These are phyloP conservation scores for Calephelis virginiensis DNA, from an alignment of 1,140 invertebrate species.

Conservation along the genomic window DNA sequence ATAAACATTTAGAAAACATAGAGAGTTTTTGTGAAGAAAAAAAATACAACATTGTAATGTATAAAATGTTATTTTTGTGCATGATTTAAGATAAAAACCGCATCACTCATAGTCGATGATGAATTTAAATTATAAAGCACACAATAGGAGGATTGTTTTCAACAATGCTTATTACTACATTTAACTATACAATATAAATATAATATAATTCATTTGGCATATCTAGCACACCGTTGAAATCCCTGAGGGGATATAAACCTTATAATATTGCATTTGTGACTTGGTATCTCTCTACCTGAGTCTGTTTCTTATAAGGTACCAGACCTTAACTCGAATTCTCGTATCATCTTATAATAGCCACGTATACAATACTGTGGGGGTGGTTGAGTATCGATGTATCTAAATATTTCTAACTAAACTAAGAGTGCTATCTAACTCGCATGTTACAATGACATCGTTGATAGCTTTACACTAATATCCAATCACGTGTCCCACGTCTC, in stretches of 20 bases:
- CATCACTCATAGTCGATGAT: constrained; percentile 1
- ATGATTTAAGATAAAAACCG: background rate
- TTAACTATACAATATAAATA: constrained; percentile 54
- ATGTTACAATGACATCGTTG: too few species aligned
- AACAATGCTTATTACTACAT: constrained; percentile 25
- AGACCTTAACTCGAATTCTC: background rate
- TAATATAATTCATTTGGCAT: constrained; percentile 59
- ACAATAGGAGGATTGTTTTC: constrained; percentile 19
- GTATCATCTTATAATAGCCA: background rate
- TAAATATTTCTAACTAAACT: too few species aligned
- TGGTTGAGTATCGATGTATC: too few species aligned
- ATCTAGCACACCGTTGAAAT: constrained; percentile 58
- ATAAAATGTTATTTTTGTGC: too few species aligned
- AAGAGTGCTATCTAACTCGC: too few species aligned
- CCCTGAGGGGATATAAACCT: constrained; percentile 14
- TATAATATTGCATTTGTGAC: constrained; percentile 37
- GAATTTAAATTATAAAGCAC: constrained; percentile 8
- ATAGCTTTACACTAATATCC: too few species aligned
- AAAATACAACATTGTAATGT: background rate
- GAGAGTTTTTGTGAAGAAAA: background rate
- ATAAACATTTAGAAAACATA: too few species aligned
- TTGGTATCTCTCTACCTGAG: background rate
- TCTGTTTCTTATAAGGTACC: background rate
- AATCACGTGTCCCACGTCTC: too few species aligned
- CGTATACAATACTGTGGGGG: background rate